phyloP scores from a whole-genome alignment of 2,888 invertebrate species.

The Tipula unca region DNA sequence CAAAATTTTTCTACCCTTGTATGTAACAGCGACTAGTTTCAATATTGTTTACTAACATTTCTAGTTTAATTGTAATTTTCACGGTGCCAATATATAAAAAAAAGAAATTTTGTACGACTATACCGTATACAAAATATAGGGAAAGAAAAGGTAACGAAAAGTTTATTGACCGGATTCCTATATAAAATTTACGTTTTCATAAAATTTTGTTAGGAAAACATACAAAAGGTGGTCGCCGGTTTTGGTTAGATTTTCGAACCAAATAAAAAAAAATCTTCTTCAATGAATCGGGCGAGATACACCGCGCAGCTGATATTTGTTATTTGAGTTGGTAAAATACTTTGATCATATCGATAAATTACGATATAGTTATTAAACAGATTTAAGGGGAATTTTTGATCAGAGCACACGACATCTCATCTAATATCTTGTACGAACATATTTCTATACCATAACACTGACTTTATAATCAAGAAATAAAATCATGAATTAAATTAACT shows the following conservation, averaged over 20 bases:
- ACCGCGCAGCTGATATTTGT: not conserved
- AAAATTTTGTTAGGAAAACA: not conserved
- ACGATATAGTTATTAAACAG: not conserved
- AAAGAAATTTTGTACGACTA: not conserved
- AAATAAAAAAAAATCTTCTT: not conserved
- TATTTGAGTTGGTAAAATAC: not conserved
- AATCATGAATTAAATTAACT: not conserved
- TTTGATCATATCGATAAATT: not conserved
- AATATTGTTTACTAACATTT: not conserved
- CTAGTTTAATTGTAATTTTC: not conserved
- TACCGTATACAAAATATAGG: not conserved
- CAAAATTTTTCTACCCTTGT: not conserved
- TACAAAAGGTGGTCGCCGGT: not conserved
- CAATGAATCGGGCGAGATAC: not conserved
- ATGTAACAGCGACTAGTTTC: not conserved
- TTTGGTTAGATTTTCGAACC: not conserved
- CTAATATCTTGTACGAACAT: not conserved
- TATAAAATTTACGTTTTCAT: not conserved
- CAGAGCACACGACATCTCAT: not conserved
- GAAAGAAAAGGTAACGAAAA: not conserved
- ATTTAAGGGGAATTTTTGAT: not conserved
- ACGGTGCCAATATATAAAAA: not conserved
- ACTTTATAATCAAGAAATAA: not conserved
- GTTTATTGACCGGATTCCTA: conserved; percentile 8
- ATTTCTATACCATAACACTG: no score